Percentiles rank a stretch among this genome's conserved stretches.
phyloP scores from a whole-genome alignment of 2,113 vertebrate genomes.

The Oostethus manadensis region DNA sequence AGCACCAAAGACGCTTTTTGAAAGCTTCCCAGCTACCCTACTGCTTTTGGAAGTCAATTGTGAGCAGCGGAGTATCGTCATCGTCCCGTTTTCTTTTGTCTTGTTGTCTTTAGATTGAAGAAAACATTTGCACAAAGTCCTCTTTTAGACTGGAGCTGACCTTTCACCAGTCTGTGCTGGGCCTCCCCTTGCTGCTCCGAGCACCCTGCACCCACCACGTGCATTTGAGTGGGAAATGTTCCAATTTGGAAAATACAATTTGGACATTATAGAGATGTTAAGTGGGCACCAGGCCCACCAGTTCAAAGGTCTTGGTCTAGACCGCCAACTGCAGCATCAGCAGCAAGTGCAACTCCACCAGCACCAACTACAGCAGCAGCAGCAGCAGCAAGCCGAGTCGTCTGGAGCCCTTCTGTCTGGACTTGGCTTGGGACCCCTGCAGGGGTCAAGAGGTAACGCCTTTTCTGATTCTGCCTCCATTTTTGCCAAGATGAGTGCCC shows the following conservation, averaged over 20 bases:
- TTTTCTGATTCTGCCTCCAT: slow-evolving; percentile 79
- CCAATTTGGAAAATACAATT: slow-evolving; percentile 82
- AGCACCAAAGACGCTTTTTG: slow-evolving; percentile 48
- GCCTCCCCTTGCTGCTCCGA: slow-evolving; percentile 60
- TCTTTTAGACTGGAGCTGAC: slow-evolving; percentile 48
- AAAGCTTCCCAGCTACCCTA: slow-evolving; percentile 41
- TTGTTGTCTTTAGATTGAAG: slow-evolving; percentile 32
- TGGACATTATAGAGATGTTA: slow-evolving; percentile 84
- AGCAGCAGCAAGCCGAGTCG: slow-evolving; percentile 76
- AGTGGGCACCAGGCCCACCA: slow-evolving; percentile 81
- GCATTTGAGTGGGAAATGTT: slow-evolving; percentile 80
- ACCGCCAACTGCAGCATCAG: slow-evolving; percentile 78
- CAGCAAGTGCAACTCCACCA: slow-evolving; percentile 79
- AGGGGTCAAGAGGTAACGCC: slow-evolving; percentile 77
- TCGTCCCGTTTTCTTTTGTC: too few relatives aligned
- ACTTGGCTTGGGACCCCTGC: slow-evolving; percentile 76
- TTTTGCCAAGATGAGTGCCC: slow-evolving; percentile 80
- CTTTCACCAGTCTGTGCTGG: slow-evolving; percentile 52
- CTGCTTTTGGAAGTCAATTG: slow-evolving; percentile 65
- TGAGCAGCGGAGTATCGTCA: slow-evolving; percentile 54
- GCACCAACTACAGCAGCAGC: slow-evolving; percentile 78
- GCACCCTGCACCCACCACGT: slow-evolving; percentile 69
- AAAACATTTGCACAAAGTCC: slow-evolving; percentile 35
- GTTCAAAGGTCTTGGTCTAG: slow-evolving; percentile 78
- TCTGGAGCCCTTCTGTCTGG: slow-evolving; percentile 78